phyloP scores from a whole-genome alignment of 2,888 invertebrate genomes.

The Leistus spinibarbis region DNA sequence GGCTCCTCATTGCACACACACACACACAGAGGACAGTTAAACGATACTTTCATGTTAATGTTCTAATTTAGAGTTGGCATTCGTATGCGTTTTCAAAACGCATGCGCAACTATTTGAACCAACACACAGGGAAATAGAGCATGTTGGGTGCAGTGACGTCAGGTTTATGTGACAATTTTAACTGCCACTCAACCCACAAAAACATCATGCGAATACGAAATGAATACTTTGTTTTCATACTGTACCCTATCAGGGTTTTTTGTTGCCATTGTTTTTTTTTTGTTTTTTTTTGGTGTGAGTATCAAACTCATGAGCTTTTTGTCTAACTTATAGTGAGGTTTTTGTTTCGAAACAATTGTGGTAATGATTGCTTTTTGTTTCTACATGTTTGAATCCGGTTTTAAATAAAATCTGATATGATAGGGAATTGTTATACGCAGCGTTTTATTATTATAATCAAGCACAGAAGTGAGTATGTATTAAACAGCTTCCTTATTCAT shows the following conservation, averaged over 20 bases:
- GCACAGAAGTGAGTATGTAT: no score
- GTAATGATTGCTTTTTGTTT: not conserved
- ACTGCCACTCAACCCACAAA: not conserved
- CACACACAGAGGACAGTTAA: conserved; percentile 4
- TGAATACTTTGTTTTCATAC: not conserved
- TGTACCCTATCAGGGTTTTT: not conserved
- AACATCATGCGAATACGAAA: not conserved
- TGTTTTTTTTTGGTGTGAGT: no score
- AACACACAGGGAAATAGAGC: not conserved
- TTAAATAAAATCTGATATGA: no score
- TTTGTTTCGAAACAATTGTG: not conserved
- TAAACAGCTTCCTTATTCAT: no score
- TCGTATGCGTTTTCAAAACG: not conserved
- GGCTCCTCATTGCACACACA: conserved; percentile 18
- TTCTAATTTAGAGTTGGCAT: conserved; percentile 32
- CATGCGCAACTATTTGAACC: not conserved
- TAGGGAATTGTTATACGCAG: no score
- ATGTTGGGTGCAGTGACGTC: no score
- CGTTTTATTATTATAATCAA: no score
- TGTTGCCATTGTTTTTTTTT: not conserved
- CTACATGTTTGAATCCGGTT: not conserved
- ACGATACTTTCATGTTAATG: conserved; percentile 30
- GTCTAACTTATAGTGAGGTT: not conserved
- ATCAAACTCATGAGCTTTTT: not conserved
- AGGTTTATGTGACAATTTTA: not conserved